Evolutionary conservation across 1,140 invertebrate genomes (phyloP), one percentile per base, ranked within the genome.

Genomic region (Drosophila sp.): DNA sequence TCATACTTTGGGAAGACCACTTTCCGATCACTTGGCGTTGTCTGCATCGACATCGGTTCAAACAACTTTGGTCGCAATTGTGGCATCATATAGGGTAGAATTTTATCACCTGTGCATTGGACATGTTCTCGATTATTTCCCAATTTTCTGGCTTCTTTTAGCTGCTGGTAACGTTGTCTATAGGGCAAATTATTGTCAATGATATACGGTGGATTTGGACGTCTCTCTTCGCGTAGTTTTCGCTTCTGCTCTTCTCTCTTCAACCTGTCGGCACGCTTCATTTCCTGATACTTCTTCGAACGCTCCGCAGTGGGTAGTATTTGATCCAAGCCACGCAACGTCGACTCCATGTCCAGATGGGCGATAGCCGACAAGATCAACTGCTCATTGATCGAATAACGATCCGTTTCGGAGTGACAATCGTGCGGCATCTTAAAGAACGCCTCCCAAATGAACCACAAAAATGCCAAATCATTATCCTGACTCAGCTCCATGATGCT

Each of bases 381-480:
- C 48, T 91, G 90, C 13, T 91, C 89, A 46, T 91, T 91, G 18
- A 61, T 21, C 9, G 65, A 66, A 13, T 71, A 90, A 0, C 2
- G 0, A 2, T 41, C 16, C 0, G 6, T 7, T 11, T 54, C 51
- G 0, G 18, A 13, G 1, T 7, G n/a, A 0, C 6, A n/a, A 8
- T 7, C 18, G 1, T 41, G 36, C 4, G 48, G 13, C 18, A 38
- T 11, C 29, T 77, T 87, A 46, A 83, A 87, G 34, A 43, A 38
- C 7, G 65, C 66, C 29, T 89, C 76, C 83, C 83, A 89, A 6
- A 71, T 45, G 16, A 87, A 87, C 65, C 76, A 87, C 0, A 87
- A 38, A 16, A 87, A 89, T 1, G 79, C 83, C 54, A 87, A 21
- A 13, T 89, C 83, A n/a, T 38, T 87, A 9, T 38, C 58, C 11